Evolutionary conservation across 1,140 invertebrate species (phyloP).

Genomic region (Lutraria rhynchaena): DNA sequence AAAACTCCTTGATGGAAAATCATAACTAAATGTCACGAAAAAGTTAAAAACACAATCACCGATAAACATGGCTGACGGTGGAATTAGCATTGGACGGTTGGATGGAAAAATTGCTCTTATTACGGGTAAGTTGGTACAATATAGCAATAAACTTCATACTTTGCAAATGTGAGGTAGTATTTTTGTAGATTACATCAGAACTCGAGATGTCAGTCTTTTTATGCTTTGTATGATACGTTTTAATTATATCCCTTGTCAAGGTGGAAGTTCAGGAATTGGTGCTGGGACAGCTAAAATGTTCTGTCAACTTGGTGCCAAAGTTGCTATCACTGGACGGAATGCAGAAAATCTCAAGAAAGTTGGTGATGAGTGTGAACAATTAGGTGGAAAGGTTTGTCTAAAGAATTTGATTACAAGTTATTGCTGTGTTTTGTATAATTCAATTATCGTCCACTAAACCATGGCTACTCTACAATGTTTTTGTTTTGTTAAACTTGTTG

Average conservation of each 20-base stretch:
- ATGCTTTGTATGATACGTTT: too few species aligned
- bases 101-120: conserved; percentile 68
- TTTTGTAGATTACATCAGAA: too few species aligned
- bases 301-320: conserved; percentile 61
- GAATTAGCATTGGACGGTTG: conserved; percentile 47
- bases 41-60: too few species aligned
- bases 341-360: conserved; percentile 63
- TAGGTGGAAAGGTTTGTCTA: conserved; percentile 22
- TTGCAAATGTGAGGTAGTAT: neutral
- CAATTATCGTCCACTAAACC: too few species aligned
- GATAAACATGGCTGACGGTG: conserved; percentile 44
- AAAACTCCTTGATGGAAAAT: too few species aligned
- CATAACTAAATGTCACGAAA: too few species aligned
- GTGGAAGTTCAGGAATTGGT: conserved; percentile 73
- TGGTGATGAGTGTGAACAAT: conserved; percentile 63
- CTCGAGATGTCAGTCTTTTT: too few species aligned
- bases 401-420: neutral
- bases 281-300: conserved; percentile 67
- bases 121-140: conserved; percentile 56
- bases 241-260: too few species aligned
- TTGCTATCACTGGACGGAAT: conserved; percentile 67
- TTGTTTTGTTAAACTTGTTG: too few species aligned
- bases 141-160: neutral
- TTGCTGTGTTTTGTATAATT: too few species aligned
- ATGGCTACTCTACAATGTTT: too few species aligned